Base-by-base conservation (phyloP, 2,113 vertebrate genomes). In the Sebastes fasciatus region DNA sequence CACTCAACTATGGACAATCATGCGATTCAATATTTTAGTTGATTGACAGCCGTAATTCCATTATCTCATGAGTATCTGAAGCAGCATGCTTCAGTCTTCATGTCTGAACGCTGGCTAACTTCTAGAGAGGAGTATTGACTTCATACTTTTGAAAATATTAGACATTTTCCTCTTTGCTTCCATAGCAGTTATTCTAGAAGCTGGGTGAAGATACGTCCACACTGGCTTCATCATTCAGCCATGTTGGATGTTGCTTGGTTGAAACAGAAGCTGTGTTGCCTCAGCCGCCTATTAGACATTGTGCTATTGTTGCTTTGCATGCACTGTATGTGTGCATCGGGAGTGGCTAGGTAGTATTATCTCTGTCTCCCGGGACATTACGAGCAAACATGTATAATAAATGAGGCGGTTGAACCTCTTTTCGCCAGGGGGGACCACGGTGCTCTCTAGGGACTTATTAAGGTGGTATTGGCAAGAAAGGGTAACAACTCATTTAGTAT, bases 401-500 rank as follows among this genome's bases (percentile, higher is more conserved):
- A 94, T 93, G 80, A 93, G 82, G 7, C 8, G 6, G 60, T 79
- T 67, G 63, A 70, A 82, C 23, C 23, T 66, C 4, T 3, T 34
- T 34, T 42, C 60, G 54, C 26, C 46, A 3, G 40, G 17, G 62
- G 10, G 66, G 62, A 6, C 51, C 14, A 42, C 71, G 3, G 45
- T 42, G 45, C 43, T 42, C 88, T 77, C 72, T 23, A 6, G 92
- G 91, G 88, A 86, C 90, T 94, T 89, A 87, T 93, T 94, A 92
- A 80, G 77, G 72, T 87, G 69, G 68, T 45, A 19, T 19, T 46
- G 26, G 54, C 8, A 26, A 61, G 63, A 86, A 68, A 69, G 65
- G 43, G 54, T 14, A 21, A 68, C 13, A 34, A 17, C 84, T 90
- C 79, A 91, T 95, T 77, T 79, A 69, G 21, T 87, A 94, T 95